Percentiles rank a stretch among this genome's conserved stretches.
Evolutionary conservation across 2,113 vertebrate species (phyloP).

Genomic region (Prionailurus viverrinus): DNA sequence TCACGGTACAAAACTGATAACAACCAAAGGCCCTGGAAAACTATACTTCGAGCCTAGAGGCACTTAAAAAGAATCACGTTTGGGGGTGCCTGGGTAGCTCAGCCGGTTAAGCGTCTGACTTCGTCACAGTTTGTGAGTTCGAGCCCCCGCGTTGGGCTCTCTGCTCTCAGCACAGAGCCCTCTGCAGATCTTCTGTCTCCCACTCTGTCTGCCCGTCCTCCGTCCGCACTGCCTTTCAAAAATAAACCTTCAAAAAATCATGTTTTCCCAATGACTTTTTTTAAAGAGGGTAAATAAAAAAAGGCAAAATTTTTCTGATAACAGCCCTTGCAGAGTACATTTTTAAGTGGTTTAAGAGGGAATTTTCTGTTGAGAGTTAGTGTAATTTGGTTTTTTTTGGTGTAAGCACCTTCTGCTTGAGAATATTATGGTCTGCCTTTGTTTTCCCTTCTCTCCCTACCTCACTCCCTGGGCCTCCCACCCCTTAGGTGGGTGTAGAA

Average conservation of each 20-base stretch:
- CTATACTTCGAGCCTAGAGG: not conserved
- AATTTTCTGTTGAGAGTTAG: not conserved
- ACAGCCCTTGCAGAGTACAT: not conserved
- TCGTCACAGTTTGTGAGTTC: too few relatives aligned
- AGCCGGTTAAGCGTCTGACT: too few relatives aligned
- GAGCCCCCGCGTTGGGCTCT: too few relatives aligned
- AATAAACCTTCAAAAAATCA: not conserved
- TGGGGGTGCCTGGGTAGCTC: too few relatives aligned
- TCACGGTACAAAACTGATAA: not conserved
- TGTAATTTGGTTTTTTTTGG: not conserved
- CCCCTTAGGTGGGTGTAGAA: not conserved
- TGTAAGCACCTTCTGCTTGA: not conserved
- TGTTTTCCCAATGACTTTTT: not conserved
- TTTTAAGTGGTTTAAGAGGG: not conserved
- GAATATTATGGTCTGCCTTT: not conserved
- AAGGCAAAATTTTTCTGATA: not conserved
- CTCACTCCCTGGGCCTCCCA: not conserved
- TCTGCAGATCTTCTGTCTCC: too few relatives aligned
- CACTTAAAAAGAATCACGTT: conserved; percentile 17
- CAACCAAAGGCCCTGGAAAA: not conserved
- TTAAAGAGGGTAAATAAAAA: conserved; percentile 24
- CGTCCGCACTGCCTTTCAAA: too few relatives aligned
- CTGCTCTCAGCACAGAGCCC: too few relatives aligned
- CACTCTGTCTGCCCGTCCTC: too few relatives aligned
- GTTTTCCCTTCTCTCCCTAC: not conserved